Base-by-base conservation (phyloP, 2,888 invertebrate genomes). In the Euspilapteryx auroguttella region DNA sequence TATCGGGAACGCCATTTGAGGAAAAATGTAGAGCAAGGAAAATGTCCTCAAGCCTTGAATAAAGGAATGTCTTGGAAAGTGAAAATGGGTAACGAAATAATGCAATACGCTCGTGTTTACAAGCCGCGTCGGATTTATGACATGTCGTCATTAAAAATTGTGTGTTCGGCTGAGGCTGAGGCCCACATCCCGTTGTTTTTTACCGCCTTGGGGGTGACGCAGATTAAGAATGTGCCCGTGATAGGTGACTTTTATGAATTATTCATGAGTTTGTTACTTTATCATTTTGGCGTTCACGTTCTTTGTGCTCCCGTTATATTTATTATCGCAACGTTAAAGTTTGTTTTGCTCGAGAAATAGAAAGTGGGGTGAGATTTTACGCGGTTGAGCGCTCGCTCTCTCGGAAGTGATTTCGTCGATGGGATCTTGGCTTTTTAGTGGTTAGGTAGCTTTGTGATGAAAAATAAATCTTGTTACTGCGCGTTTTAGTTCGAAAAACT, bases 201-300 rank as follows among this genome's bases (percentile, higher is more conserved):
- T n/a, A n/a, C n/a, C n/a, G n/a, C n/a, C n/a, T n/a, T 31, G 33
- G 30, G 33, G 34, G 34, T 32, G 34, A 32, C 32, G 29, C 14
- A 41, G 41, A 43, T 44, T 45, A 45, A 42, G 42, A 40, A 39
- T 34, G 36, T 36, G 30, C 13, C 37, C 33, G 36, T 30, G 37
- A 29, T 25, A 31, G 39, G 52, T 57, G 55, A 57, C n/a, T n/a
- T n/a, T 30, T 39, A 54, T 58, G 58, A 58, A 58, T 58, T 50
- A 58, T 57, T 54, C 47, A 58, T 52, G 46, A 33, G 22, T 38
- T 35, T 37, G 41, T 44, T 44, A 40, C 42, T 41, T 35, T 37
- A 42, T 39, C 44, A 43, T 41, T 43, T 31, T 12, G 22, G n/a
- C n/a, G n/a, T n/a, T n/a, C n/a, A n/a, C n/a, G n/a, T n/a, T n/a